Conservation (phyloP, 2,888 invertebrate genomes). For the Nematopogon swammerdamellus region DNA sequence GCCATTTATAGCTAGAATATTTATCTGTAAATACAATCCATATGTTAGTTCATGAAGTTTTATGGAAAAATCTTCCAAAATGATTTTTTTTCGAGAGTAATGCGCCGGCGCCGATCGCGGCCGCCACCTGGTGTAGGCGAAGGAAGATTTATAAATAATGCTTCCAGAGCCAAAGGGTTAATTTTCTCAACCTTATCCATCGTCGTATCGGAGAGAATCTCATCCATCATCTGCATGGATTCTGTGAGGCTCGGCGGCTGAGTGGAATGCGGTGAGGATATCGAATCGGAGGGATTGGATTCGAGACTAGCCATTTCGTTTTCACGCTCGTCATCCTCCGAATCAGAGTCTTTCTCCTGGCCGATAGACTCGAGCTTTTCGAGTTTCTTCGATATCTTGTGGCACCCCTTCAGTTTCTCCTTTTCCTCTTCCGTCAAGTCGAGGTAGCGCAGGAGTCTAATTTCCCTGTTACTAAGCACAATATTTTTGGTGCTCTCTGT, state of each 20-base stretch:
- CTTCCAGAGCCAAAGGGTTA: too few relatives aligned
- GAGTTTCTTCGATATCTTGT: conserved; percentile 89
- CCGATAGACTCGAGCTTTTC: conserved; percentile 83
- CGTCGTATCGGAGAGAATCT: conserved; percentile 74
- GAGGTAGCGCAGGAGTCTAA: conserved; percentile 81
- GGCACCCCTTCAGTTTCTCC: conserved; percentile 84
- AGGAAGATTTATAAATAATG: too few relatives aligned
- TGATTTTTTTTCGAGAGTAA: too few relatives aligned
- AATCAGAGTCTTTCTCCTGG: conserved; percentile 74
- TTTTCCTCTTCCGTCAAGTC: conserved; percentile 91
- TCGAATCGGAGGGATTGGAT: conserved; percentile 73
- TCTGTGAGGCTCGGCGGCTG: conserved; percentile 82
- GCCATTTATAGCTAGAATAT: too few relatives aligned
- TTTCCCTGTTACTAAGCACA: conserved; percentile 89
- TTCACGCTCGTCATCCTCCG: conserved; percentile 68
- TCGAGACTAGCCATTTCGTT: conserved; percentile 80
- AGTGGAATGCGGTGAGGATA: conserved; percentile 71
- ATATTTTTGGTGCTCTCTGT: conserved; percentile 80
- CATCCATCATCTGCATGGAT: conserved; percentile 87
- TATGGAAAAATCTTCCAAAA: too few relatives aligned
- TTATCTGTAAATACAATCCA: too few relatives aligned
- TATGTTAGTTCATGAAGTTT: too few relatives aligned
- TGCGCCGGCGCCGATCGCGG: too few relatives aligned
- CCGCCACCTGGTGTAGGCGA: too few relatives aligned
- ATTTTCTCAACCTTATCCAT: conserved; percentile 85